A percentile compares a stretch with the other conserved stretches of the same genome.
Evolutionary conservation across 2,888 invertebrate species (phyloP).

Genomic region (Helobdella robusta): DNA sequence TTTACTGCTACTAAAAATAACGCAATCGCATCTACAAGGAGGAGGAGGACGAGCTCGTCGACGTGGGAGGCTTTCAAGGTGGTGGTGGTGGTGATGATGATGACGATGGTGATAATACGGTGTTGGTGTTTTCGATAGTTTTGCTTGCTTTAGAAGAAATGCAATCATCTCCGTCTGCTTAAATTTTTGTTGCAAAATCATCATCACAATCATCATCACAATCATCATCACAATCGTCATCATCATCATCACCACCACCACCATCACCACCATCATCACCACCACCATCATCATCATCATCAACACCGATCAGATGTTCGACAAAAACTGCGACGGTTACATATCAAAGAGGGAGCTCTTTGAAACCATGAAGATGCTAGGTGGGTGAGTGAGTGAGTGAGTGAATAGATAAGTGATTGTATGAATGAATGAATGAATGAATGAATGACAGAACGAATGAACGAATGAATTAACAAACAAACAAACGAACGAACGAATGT

Average conservation of each 20-base stretch:
- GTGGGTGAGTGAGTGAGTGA: too few species aligned
- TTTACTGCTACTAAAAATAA: too few species aligned
- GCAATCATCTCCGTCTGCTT: neutral
- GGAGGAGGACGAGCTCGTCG: slow-evolving; percentile 12
- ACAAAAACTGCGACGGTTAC: slow-evolving; percentile 33
- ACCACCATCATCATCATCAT: neutral
- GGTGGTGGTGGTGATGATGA: neutral
- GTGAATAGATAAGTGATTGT: too few species aligned
- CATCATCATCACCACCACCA: neutral
- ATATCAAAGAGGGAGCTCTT: slow-evolving; percentile 33
- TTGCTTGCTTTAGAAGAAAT: neutral
- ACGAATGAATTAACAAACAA: too few species aligned
- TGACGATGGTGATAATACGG: neutral
- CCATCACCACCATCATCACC: neutral
- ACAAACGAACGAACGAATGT: too few species aligned
- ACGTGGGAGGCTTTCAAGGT: slow-evolving; percentile 37
- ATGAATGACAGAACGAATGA: too few species aligned
- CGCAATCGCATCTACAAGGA: slow-evolving; percentile 2
- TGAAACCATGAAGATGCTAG: slow-evolving; percentile 31
- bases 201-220: neutral
- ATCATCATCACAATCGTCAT: neutral
- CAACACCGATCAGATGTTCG: slow-evolving; percentile 30
- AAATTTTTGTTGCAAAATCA: neutral
- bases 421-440: too few species aligned
- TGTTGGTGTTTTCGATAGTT: neutral